Evolutionary conservation across 1,140 invertebrate genomes (phyloP).

Genomic region (Aphelinus certus): DNA sequence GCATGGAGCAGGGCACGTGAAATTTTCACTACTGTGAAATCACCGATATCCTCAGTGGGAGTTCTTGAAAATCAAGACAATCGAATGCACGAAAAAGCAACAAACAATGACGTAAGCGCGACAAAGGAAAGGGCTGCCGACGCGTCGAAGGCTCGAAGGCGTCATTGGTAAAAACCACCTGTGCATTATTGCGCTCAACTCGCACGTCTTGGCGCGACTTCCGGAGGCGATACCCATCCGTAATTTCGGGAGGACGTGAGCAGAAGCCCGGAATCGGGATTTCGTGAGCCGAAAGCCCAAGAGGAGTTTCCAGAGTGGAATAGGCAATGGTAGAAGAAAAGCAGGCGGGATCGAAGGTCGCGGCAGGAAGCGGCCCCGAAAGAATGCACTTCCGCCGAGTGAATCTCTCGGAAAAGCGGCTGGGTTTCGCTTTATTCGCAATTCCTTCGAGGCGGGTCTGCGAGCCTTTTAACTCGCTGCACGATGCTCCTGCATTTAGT

Average conservation of each 20-base stretch:
- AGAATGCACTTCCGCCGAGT: slow-evolving; percentile 34
- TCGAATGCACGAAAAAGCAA: neutral
- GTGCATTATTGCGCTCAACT: neutral
- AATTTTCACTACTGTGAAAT: too few relatives aligned
- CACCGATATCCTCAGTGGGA: neutral
- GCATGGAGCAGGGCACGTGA: too few relatives aligned
- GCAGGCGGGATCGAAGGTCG: slow-evolving; percentile 22
- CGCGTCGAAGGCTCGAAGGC: neutral
- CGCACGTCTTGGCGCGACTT: slow-evolving; percentile 15
- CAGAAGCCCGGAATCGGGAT: slow-evolving; percentile 39
- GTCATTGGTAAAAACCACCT: slow-evolving; percentile 5
- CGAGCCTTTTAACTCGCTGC: too few relatives aligned
- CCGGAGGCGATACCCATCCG: slow-evolving; percentile 6
- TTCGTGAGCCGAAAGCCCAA: slow-evolving; percentile 40
- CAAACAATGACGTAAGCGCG: slow-evolving; percentile 24
- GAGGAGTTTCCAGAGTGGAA: neutral
- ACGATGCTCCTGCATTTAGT: too few relatives aligned
- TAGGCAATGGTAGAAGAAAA: neutral
- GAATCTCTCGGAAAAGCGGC: slow-evolving; percentile 13
- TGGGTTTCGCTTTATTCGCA: neutral
- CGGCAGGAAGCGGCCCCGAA: slow-evolving; percentile 21
- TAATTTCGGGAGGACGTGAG: slow-evolving; percentile 47
- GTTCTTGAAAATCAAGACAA: neutral
- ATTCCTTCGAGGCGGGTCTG: neutral
- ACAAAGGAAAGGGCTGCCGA: slow-evolving; percentile 17